Evolutionary conservation across 1,140 invertebrate species (phyloP), one percentile per base, ranked within the genome.

Genomic region (Archivesica marissinica): DNA sequence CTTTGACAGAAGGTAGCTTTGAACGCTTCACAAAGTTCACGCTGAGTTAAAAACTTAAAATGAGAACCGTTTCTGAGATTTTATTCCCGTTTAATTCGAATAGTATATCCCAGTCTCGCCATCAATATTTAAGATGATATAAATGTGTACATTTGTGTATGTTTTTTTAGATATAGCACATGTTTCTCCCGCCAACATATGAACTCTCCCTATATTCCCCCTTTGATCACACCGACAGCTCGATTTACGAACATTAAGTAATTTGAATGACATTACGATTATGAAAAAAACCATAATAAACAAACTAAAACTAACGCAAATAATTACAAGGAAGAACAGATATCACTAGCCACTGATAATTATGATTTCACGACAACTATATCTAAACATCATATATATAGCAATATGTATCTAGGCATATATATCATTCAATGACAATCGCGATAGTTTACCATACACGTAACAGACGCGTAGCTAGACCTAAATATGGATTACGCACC

Each of bases 191-290:
- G 44, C 9, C 20, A 47, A 47, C 44, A 47, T 9, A 11, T 47
- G 44, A 47, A 64, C 4, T n/a, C 20, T 6, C 23, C 50, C 20
- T n/a, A 52, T 23, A 4, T 52, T 52, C 23, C 23, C 50, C 50
- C 50, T 52, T 52, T 52, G 50, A 52, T 52, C 50, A n/a, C 17
- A 17, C 50, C 50, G 50, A 52, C 50, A 52, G 50, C 50, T 15
- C 50, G 50, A 52, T 52, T 11, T 52, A 52, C 50, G 50, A 52
- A 52, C n/a, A n/a, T n/a, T n/a, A n/a, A n/a, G n/a, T n/a, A n/a
- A n/a, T n/a, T n/a, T n/a, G n/a, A n/a, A n/a, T n/a, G n/a, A n/a
- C n/a, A n/a, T n/a, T n/a, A n/a, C n/a, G n/a, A n/a, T n/a, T n/a
- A n/a, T n/a, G n/a, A n/a, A n/a, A n/a, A n/a, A n/a, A n/a, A n/a